Evolutionary conservation across 23 tunicate species (phyloP), one percentile per base, ranked within the genome.

Genomic region (Trididemnum nubilum): DNA sequence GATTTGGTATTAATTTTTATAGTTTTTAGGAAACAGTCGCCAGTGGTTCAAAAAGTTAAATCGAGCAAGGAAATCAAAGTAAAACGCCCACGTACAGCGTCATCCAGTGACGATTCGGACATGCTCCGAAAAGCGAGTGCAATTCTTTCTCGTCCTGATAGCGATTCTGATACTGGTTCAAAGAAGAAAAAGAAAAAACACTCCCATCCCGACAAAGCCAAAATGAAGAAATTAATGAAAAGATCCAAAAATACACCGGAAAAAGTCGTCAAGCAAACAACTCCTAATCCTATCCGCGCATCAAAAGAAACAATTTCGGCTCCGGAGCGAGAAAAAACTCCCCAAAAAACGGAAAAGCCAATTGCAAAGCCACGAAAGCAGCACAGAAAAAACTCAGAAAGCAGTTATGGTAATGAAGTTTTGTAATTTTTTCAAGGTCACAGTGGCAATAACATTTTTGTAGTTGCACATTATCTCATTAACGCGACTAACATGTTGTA

Each of bases 11-110:
- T n/a, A n/a, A n/a, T n/a, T n/a, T 44, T 44, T 15, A 7, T 44
- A 44, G 12, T 44, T 9, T 44, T 44, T 44, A 44, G 54, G 15
- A 44, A 44, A 15, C 54, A 44, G 15, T 44, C 54, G 15, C 54
- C 54, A 7, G 54, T 44, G 9, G 54, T 44, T 9, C 54, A 44
- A 7, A 44, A 44, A 44, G 54, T 44, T 9, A 44, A 44, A 15
- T 7, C 54, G 54, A 44, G 52, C 61, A 61, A 61, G 26, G 29
- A 61, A n/a, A 61, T 24, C 5, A 61, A 61, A 24, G 5, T n/a
- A 61, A 83, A 83, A 37, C 67, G 67, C 26, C 58, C 71, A 0
- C 72, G 87, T 2, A 59, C 87, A 21, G 63, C 59, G 81, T 73
- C 87, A 7, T 58, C 71, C 82, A 63, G 65, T 38, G 40, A 32